Base-by-base conservation (phyloP, 2,888 invertebrate species). In the Lumbricus terrestris region DNA sequence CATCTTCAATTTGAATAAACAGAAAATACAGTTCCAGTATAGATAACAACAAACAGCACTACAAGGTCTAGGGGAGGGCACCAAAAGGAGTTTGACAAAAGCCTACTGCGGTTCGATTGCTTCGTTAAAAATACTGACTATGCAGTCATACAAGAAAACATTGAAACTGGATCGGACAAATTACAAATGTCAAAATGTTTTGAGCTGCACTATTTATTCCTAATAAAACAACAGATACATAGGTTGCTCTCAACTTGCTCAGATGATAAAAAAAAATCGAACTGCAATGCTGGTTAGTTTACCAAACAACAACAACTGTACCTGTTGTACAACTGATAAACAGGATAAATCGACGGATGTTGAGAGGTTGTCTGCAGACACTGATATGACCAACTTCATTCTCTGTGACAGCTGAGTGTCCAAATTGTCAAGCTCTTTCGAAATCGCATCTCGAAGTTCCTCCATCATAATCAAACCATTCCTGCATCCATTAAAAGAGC, bases 1-100 rank as follows among this genome's bases (percentile, higher is more conserved):
- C 93, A 93, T 93, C 94, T 94, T 92, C n/a, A 91, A 92, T 35
- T 20, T 29, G 89, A 47, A n/a, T 35, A 38, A 40, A 42, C 89
- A 42, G 69, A 69, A 69, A 69, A 69, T 16, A 47, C 1, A 69
- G n/a, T 69, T 69, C n/a, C 69, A 8, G n/a, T 11, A 69, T n/a
- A 69, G n/a, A n/a, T 69, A 29, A 69, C 29, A n/a, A 69, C 29
- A 69, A 29, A 69, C 29, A 69, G n/a, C n/a, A 13, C 69, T n/a
- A 69, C 69, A 69, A n/a, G 29, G 8, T 69, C 69, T n/a, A 69
- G n/a, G 69, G 16, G 69, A 16, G 16, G 69, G n/a, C 69, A 69
- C 11, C n/a, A 69, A n/a, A 29, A n/a, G 29, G 23, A 47, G 23
- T 20, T 47, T 23, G 47, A 47, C 23, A 47, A 23, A 47, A 47